phyloP scores from a whole-genome alignment of 2,888 invertebrate genomes.

The Capitulum mitella region DNA sequence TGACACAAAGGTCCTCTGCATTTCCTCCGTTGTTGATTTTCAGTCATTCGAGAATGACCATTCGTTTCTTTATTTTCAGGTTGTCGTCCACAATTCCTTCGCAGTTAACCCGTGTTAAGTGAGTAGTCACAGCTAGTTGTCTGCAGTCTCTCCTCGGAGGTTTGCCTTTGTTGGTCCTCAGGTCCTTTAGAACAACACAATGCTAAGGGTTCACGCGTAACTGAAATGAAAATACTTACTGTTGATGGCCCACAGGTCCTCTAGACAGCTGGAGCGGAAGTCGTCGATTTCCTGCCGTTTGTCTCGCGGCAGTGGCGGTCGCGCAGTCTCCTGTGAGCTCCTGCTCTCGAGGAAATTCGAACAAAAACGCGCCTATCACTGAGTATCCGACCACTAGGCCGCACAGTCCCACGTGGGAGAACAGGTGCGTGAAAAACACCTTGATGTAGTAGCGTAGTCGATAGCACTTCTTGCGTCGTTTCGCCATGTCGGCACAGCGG shows the following conservation, averaged over 20 bases:
- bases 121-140: no score
- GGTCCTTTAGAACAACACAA: no score
- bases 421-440: constrained; percentile 51
- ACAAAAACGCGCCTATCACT: constrained; percentile 64
- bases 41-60: no score
- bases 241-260: constrained; percentile 71
- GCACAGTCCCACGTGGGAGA: constrained; percentile 62
- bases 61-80: no score
- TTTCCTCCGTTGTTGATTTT: no score
- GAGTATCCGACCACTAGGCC: constrained; percentile 65
- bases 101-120: no score
- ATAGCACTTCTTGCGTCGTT: background rate
- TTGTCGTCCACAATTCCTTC: no score
- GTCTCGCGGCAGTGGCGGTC: constrained; percentile 54
- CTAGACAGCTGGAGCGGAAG: constrained; percentile 53
- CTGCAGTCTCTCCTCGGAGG: no score
- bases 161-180: no score
- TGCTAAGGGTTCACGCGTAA: no score
- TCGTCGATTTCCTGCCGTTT: constrained; percentile 30
- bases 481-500: background rate
- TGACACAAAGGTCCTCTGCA: no score
- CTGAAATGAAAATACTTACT: no score
- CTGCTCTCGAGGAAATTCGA: constrained; percentile 66
- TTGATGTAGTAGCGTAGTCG: constrained; percentile 27
- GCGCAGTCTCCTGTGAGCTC: constrained; percentile 45